A percentile compares a stretch with the other conserved stretches of the same genome.
Evolutionary conservation across 2,888 invertebrate species (phyloP).

Genomic region (Cheilosia vulpina): DNA sequence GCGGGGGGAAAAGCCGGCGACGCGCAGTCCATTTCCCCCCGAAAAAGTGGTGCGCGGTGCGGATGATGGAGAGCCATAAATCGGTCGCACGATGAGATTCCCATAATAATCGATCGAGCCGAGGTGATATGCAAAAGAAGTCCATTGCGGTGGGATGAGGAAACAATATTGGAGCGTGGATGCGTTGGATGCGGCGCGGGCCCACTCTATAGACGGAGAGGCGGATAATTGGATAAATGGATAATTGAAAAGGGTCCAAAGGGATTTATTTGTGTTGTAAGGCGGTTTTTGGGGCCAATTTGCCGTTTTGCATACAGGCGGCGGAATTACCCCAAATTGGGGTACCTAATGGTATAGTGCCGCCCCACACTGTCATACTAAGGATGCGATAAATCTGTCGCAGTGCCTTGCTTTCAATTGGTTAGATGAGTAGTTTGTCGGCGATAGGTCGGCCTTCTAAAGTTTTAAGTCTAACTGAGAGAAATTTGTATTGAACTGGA

Average conservation of each 20-base stretch:
- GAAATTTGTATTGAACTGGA: no score
- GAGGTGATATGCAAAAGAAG: slow-evolving; percentile 74
- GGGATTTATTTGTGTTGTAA: slow-evolving; percentile 57
- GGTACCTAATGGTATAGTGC: not conserved
- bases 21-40: slow-evolving; percentile 8
- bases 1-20: not conserved
- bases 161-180: not conserved
- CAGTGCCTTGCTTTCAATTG: no score
- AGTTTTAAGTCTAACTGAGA: no score
- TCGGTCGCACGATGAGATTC: slow-evolving; percentile 69
- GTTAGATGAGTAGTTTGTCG: no score
- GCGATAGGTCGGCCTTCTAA: no score
- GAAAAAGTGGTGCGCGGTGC: slow-evolving; percentile 55
- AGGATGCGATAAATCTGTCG: no score
- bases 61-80: slow-evolving; percentile 70
- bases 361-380: no score
- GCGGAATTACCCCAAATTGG: slow-evolving; percentile 59
- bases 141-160: slow-evolving; percentile 29
- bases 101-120: slow-evolving; percentile 73
- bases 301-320: slow-evolving; percentile 48
- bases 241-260: slow-evolving; percentile 69
- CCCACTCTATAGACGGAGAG: slow-evolving; percentile 53
- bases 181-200: slow-evolving; percentile 55
- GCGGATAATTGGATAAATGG: slow-evolving; percentile 75
- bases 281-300: not conserved